These are phyloP conservation scores for Bos javanicus DNA, from an alignment of 2,113 vertebrate genomes.

Conservation along the genomic window DNA sequence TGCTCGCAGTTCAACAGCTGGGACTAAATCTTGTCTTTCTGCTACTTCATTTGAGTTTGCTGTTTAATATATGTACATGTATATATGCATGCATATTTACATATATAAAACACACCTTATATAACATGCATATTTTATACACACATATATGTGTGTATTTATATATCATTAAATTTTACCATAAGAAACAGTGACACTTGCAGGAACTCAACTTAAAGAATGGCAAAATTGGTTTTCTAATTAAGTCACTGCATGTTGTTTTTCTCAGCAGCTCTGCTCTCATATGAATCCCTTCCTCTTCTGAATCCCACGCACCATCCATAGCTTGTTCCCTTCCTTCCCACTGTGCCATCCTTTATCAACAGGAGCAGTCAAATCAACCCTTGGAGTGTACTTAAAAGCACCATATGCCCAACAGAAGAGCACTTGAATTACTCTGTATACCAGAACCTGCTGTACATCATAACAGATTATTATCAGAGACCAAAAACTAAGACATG, in stretches of 20 bases:
- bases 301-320: constrained; percentile 46
- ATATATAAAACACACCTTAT: neutral
- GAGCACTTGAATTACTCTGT: constrained; percentile 55
- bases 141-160: neutral
- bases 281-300: constrained; percentile 38
- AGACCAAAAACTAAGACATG: constrained; percentile 46
- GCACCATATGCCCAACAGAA: constrained; percentile 66
- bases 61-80: neutral
- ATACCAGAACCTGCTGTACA: constrained; percentile 48
- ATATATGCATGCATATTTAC: neutral
- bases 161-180: constrained; percentile 3
- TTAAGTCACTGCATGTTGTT: constrained; percentile 43
- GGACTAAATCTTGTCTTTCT: neutral
- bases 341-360: constrained; percentile 58
- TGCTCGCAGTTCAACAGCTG: neutral
- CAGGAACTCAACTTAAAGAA: constrained; percentile 30
- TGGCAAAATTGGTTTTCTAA: constrained; percentile 37
- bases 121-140: neutral
- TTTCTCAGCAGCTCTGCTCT: constrained; percentile 46
- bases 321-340: constrained; percentile 59
- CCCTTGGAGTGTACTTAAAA: constrained; percentile 66
- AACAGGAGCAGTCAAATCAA: constrained; percentile 56
- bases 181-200: constrained; percentile 21
- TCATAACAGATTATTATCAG: constrained; percentile 61
- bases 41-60: neutral